Percentiles rank a stretch among this genome's conserved stretches.
Evolutionary conservation across 2,888 invertebrate species (phyloP).

Genomic region (Bellardia bayeri): DNA sequence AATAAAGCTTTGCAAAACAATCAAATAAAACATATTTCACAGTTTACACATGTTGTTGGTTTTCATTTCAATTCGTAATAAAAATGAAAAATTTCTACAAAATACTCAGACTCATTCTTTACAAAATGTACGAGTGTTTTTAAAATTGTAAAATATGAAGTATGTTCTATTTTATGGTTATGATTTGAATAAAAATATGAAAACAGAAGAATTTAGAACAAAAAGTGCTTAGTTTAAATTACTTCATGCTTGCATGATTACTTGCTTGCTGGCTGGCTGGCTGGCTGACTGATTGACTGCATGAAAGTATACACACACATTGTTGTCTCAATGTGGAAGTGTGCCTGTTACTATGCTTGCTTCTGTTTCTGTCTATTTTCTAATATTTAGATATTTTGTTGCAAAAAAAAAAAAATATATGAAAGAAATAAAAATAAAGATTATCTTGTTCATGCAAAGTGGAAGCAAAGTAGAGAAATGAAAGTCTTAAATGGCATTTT

Average conservation of each 20-base stretch:
- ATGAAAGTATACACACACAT: conserved; percentile 2
- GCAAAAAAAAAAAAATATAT: background rate
- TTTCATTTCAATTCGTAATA: background rate
- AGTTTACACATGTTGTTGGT: conserved; percentile 11
- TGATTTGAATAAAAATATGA: background rate
- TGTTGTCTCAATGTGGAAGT: background rate
- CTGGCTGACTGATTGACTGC: background rate
- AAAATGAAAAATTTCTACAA: background rate
- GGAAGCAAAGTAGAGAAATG: background rate
- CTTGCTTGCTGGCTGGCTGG: background rate
- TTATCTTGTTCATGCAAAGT: conserved; percentile 24
- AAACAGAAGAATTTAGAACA: conserved; percentile 10
- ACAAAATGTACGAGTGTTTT: background rate
- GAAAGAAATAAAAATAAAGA: background rate
- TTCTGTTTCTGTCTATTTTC: conserved; percentile 7
- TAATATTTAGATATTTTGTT: conserved; percentile 42
- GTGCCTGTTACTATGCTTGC: background rate
- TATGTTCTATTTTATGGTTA: conserved; percentile 3
- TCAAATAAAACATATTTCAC: background rate
- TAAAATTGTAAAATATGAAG: conserved; percentile 14
- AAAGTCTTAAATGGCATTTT: conserved; percentile 46
- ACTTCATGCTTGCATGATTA: conserved; percentile 44
- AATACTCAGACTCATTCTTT: background rate
- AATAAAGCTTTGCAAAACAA: background rate
- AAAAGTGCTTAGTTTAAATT: conserved; percentile 7